A percentile compares a stretch with the other conserved stretches of the same genome.
phyloP scores from a whole-genome alignment of 2,113 vertebrate species.

The Dermatemys mawii region DNA sequence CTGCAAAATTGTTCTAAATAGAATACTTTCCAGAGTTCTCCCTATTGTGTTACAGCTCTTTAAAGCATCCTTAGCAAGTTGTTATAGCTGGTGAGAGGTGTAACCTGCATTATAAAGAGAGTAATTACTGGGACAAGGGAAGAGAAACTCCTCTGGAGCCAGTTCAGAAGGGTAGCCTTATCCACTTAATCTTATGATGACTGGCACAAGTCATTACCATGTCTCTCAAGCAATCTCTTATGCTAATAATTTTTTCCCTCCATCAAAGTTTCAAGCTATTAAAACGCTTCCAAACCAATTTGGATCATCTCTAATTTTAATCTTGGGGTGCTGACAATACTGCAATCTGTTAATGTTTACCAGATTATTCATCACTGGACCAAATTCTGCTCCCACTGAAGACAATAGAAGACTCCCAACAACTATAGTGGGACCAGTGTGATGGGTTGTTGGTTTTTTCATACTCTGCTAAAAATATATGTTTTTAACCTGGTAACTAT shows the following conservation, averaged over 20 bases:
- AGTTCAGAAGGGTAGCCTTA: not conserved
- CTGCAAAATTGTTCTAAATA: constrained; percentile 57
- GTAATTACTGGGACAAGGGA: constrained; percentile 26
- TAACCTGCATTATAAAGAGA: not conserved
- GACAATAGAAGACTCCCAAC: not conserved
- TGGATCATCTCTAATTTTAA: not conserved
- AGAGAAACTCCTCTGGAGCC: constrained; percentile 12
- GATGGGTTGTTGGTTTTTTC: not conserved
- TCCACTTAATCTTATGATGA: not conserved
- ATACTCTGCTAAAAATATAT: fast-evolving
- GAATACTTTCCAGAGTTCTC: constrained; percentile 45
- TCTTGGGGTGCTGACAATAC: not conserved
- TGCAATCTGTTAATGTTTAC: not conserved
- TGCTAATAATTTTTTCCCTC: not conserved
- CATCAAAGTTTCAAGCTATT: not conserved
- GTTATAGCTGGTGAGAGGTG: constrained; percentile 34
- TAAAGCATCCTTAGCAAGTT: not conserved
- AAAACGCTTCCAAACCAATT: not conserved
- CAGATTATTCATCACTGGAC: not conserved
- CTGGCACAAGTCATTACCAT: not conserved
- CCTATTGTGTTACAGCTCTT: constrained; percentile 52
- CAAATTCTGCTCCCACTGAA: not conserved
- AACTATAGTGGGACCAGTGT: not conserved
- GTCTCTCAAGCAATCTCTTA: not conserved
- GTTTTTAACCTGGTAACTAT: not conserved